Base-by-base conservation (phyloP, 1,140 invertebrate species). In the Lepidurus apus region DNA sequence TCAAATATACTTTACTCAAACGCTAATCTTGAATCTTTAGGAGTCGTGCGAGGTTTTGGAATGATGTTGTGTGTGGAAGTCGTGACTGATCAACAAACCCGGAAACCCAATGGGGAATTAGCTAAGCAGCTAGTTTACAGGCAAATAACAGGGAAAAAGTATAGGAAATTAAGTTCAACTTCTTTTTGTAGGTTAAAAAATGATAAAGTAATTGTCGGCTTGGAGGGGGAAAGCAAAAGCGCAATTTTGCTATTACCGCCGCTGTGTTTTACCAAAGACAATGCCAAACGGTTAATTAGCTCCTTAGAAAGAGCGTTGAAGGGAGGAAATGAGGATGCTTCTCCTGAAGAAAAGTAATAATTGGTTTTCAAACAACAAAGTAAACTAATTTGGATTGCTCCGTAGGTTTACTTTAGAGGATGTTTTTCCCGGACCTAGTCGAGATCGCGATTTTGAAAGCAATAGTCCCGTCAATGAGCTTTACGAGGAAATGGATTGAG, bases 161-260 rank as follows among this genome's bases (percentile, higher is more conserved):
- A 44, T 24, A 42, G 21, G 10, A n/a, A 78, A 79, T 43, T 78
- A 10, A 74, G 10, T 6, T 1, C 17, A 78, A 76, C 34, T 78
- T 13, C 21, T 74, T 8, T 73, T 79, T 73, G 0, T 77, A 87
- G 86, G 79, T 83, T 88, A 81, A 86, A 86, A 77, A 83, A 88
- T 75, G 82, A 86, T 53, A 81, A 85, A 53, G 84, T 90, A 43
- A 81, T 90, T 13, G 79, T 90, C 42, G 89, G 87, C 80, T 85
- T 86, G 13, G 89, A 89, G 82, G 89, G 89, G 0, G 87, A 88
- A n/a, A 82, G 88, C 80, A 83, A 83, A 21, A 90, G 91, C 81
- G 86, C 91, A 21, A 81, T 90, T 6, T 88, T 90, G 80, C 86
- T 89, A 80, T 89, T 90, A 79, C 89, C 89, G 11, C 89, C 89